Percentiles rank a stretch among this genome's conserved stretches.
Evolutionary conservation across 1,140 invertebrate genomes (phyloP).

Genomic region (Adelges cooleyi): DNA sequence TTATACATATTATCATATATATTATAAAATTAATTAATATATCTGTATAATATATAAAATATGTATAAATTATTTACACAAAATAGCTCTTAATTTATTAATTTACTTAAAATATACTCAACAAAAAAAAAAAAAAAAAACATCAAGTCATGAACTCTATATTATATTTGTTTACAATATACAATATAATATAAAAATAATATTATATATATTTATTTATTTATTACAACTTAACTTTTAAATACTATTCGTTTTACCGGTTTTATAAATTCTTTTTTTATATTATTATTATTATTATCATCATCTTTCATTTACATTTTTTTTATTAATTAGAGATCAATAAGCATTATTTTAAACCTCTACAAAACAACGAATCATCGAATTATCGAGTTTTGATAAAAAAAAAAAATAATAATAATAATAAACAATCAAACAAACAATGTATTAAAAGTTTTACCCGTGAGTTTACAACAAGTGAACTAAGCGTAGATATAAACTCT

Average conservation of each 20-base stretch:
- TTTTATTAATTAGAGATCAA: slow-evolving; percentile 28
- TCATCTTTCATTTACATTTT: neutral
- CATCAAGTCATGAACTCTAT: neutral
- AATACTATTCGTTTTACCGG: neutral
- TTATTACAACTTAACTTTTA: neutral
- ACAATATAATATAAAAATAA: neutral
- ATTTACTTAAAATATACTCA: no score
- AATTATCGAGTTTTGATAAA: slow-evolving; percentile 1
- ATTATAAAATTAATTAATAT: no score
- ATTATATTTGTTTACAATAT: neutral
- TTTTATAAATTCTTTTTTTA: slow-evolving; percentile 9
- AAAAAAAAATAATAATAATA: slow-evolving; percentile 8
- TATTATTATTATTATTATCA: neutral
- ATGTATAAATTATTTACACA: no score
- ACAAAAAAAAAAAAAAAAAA: no score
- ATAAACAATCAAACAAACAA: no score
- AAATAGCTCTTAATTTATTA: no score
- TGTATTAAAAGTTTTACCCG: slow-evolving; percentile 19
- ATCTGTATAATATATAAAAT: no score
- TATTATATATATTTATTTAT: neutral
- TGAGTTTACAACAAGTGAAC: slow-evolving; percentile 27
- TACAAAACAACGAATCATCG: slow-evolving; percentile 19
- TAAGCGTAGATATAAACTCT: slow-evolving; percentile 22
- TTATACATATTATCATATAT: no score
- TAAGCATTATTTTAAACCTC: slow-evolving; percentile 23